Evolutionary conservation across 1,140 invertebrate species (phyloP).

Genomic region (Polypedilum vanderplanki): DNA sequence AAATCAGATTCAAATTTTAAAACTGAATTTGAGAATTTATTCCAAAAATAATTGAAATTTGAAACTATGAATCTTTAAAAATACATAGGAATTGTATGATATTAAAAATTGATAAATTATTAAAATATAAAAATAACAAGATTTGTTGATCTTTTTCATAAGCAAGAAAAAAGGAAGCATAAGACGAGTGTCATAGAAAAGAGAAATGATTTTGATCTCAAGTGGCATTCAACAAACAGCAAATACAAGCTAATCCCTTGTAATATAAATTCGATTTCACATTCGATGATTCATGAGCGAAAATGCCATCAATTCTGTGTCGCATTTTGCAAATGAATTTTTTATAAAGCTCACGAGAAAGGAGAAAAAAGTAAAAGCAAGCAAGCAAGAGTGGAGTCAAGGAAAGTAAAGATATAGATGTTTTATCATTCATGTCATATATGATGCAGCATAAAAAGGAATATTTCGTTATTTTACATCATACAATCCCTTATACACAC

Average conservation of each 20-base stretch:
- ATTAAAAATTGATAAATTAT: no score
- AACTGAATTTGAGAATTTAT: no score
- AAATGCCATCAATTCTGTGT: conserved; percentile 15
- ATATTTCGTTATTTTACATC: conserved; percentile 19
- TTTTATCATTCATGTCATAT: conserved; percentile 28
- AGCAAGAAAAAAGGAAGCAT: no score
- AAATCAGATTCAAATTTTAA: no score
- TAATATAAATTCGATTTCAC: conserved; percentile 19
- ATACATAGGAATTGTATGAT: no score
- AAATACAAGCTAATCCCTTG: conserved; percentile 12
- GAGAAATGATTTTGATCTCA: background rate
- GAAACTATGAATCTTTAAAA: no score
- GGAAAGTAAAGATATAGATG: conserved; percentile 12
- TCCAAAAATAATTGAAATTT: no score
- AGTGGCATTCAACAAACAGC: conserved; percentile 8
- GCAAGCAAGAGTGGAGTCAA: background rate
- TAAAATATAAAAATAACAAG: no score
- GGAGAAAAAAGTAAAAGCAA: background rate
- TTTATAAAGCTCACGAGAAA: conserved; percentile 19
- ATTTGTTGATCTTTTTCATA: no score
- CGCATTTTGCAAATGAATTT: conserved; percentile 27
- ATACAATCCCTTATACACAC: background rate
- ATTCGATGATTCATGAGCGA: conserved; percentile 12
- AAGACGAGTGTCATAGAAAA: no score
- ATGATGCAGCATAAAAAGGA: conserved; percentile 27